Percentiles rank a stretch among this genome's conserved stretches.
These are phyloP conservation scores for Epinephelus fuscoguttatus DNA, from an alignment of 2,113 vertebrate genomes.

Conservation along the genomic window DNA sequence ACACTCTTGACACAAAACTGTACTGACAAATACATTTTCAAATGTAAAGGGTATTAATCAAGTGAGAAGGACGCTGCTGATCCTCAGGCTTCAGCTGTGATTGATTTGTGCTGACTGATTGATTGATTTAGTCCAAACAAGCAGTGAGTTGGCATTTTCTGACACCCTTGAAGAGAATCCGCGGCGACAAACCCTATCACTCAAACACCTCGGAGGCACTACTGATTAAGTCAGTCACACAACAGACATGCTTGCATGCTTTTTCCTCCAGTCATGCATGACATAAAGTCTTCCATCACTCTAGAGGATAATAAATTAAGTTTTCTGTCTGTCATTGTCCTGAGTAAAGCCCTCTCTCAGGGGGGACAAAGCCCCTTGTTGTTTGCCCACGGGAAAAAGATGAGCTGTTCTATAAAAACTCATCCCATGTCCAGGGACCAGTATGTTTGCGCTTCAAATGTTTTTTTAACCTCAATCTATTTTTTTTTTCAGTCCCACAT, in stretches of 20 bases:
- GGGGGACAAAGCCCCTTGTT: not conserved
- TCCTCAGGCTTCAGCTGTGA: slow-evolving; percentile 44
- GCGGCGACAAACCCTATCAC: slow-evolving; percentile 39
- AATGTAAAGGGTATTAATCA: slow-evolving; percentile 44
- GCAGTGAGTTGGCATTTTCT: slow-evolving; percentile 65
- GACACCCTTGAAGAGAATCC: slow-evolving; percentile 50
- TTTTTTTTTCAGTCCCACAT: slow-evolving; percentile 12
- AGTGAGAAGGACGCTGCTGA: slow-evolving; percentile 4
- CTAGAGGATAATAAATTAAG: not conserved
- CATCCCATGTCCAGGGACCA: not conserved
- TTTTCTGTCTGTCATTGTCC: slow-evolving; percentile 34
- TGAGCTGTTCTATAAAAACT: slow-evolving; percentile 43
- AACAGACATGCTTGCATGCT: not conserved
- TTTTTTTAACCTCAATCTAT: slow-evolving; percentile 18
- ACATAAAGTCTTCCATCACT: slow-evolving; percentile 22
- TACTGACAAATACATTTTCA: slow-evolving; percentile 52
- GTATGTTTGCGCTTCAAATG: slow-evolving; percentile 33
- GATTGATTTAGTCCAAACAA: slow-evolving; percentile 62
- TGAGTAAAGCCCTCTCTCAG: slow-evolving; percentile 18
- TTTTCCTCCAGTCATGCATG: slow-evolving; percentile 1
- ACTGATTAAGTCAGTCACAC: slow-evolving; percentile 16
- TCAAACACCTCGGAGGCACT: slow-evolving; percentile 42
- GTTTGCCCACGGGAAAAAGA: slow-evolving; percentile 32
- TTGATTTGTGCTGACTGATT: slow-evolving; percentile 61
- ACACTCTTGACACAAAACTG: slow-evolving; percentile 34